Conservation (phyloP, 1,140 invertebrate species). For the Dendrolimus kikuchii region DNA sequence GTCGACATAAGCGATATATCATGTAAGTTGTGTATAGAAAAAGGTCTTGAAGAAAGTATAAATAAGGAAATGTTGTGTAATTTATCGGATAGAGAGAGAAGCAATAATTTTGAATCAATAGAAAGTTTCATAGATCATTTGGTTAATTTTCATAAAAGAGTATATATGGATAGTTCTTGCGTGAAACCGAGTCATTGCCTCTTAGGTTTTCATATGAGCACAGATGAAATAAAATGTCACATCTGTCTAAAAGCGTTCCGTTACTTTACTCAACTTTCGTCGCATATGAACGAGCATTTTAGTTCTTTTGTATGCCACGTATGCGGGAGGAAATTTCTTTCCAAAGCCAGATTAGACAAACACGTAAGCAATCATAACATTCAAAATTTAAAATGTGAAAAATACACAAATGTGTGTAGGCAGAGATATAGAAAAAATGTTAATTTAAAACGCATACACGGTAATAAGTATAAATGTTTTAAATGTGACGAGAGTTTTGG, state of each 20-base stretch:
- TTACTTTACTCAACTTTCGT: constrained; percentile 14
- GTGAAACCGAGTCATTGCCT: constrained; percentile 9
- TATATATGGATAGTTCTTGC: neutral
- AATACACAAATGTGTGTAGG: constrained; percentile 9
- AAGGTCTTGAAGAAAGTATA: no score
- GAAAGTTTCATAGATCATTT: constrained; percentile 6
- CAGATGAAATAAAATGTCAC: constrained; percentile 11
- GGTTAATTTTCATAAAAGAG: neutral
- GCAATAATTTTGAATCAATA: constrained; percentile 1
- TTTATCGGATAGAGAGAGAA: no score
- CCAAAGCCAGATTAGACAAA: constrained; percentile 9
- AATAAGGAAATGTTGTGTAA: no score
- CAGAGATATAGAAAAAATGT: constrained; percentile 1
- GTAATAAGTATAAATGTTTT: constrained; percentile 11
- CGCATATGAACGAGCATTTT: constrained; percentile 17
- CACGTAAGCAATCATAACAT: constrained; percentile 9
- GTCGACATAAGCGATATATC: constrained; percentile 10
- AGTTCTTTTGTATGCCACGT: constrained; percentile 11
- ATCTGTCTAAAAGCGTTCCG: constrained; percentile 11
- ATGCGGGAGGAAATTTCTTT: constrained; percentile 13
- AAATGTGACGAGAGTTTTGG: constrained; percentile 12
- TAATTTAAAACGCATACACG: constrained; percentile 9
- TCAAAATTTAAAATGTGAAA: constrained; percentile 6
- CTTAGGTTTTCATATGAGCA: constrained; percentile 12
- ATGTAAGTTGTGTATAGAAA: constrained; percentile 5